Evolutionary conservation across 1,140 invertebrate genomes (phyloP), one percentile per base, ranked within the genome.

Genomic region (Drosophila malerkotliana): DNA sequence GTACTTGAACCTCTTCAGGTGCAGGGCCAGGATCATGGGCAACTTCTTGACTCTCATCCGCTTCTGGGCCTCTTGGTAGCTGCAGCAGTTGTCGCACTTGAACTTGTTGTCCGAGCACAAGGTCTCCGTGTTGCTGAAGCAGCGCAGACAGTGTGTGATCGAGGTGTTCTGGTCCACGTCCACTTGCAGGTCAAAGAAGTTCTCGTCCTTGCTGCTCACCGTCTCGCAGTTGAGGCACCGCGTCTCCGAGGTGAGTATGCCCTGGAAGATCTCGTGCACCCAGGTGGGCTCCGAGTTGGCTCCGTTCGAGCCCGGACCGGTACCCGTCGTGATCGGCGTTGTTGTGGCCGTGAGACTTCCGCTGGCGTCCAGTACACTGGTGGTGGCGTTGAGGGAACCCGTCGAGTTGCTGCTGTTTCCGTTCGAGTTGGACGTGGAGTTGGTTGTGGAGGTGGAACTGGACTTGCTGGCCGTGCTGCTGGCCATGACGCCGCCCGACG

Each of bases 261-360:
- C 99, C 90, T 99, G 98, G 92, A 99, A 99, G 87, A 99, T 99
- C 93, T 99, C 99, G 92, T 99, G 98, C 60, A 99, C 98, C 99
- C 99, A 99, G 0, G 98, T 99, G 18, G 97, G 97, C 79, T 99
- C 98, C 14, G 96, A 94, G 69, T 95, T 94, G 53, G 93, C 92
- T 9, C 83, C 83, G 12, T 88, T 88, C 3, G 75, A 67, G 21
- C 63, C 62, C 21, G 32, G 32, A 0, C 61, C 62, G 8, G 28
- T 74, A 30, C 9, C 47, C 21, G 57, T n/a, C 6, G 34, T 41
- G 0, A 88, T 69, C 6, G 82, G 83, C 15, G 82, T 87, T 15
- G 84, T 82, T 4, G 76, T 88, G 14, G 81, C 88, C 14, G 79
- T 77, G 0, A 85, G 39, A 52, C 81, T 47, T 24, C 83, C 69